A percentile compares a stretch with the other conserved stretches of the same genome.
Conservation (phyloP, 2,113 vertebrate species). For the Solea senegalensis region DNA sequence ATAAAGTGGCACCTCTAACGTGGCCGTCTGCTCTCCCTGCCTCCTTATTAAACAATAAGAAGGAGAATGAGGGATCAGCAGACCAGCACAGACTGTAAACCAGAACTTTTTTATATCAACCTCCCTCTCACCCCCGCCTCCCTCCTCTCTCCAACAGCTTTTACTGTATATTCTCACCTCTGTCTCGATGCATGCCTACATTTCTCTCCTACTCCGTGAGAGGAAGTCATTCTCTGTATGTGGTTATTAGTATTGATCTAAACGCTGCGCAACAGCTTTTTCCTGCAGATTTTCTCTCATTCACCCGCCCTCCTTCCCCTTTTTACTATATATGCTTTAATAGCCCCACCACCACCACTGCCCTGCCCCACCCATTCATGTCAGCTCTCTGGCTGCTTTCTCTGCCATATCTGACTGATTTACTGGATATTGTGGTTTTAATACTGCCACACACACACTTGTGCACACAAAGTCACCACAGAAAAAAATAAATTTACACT, state of each 20-base stretch:
- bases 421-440: slow-evolving; percentile 56
- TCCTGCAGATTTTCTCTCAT: slow-evolving; percentile 70
- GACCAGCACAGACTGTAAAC: slow-evolving; percentile 41
- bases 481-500: slow-evolving; percentile 51
- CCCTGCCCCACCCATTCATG: slow-evolving; percentile 49
- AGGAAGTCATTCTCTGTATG: slow-evolving; percentile 74
- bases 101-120: slow-evolving; percentile 21
- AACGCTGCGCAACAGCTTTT: slow-evolving; percentile 62
- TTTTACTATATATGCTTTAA: slow-evolving; percentile 68
- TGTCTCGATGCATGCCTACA: slow-evolving; percentile 10
- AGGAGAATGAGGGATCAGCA: slow-evolving; percentile 22
- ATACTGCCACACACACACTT: slow-evolving; percentile 27
- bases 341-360: slow-evolving; percentile 17
- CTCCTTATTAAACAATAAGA: slow-evolving; percentile 59
- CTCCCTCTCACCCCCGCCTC: slow-evolving; percentile 41
- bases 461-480: slow-evolving; percentile 43
- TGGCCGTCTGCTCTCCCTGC: slow-evolving; percentile 56
- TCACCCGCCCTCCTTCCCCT: slow-evolving; percentile 40
- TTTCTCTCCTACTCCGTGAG: slow-evolving; percentile 48
- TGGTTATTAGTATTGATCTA: slow-evolving; percentile 80
- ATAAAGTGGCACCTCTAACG: slow-evolving; percentile 67
- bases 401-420: slow-evolving; percentile 64
- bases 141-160: slow-evolving; percentile 31
- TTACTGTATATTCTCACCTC: slow-evolving; percentile 22
- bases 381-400: slow-evolving; percentile 49